Evolutionary conservation across 2,888 invertebrate genomes (phyloP), one percentile per base, ranked within the genome.

Genomic region (Monochamus alternatus): DNA sequence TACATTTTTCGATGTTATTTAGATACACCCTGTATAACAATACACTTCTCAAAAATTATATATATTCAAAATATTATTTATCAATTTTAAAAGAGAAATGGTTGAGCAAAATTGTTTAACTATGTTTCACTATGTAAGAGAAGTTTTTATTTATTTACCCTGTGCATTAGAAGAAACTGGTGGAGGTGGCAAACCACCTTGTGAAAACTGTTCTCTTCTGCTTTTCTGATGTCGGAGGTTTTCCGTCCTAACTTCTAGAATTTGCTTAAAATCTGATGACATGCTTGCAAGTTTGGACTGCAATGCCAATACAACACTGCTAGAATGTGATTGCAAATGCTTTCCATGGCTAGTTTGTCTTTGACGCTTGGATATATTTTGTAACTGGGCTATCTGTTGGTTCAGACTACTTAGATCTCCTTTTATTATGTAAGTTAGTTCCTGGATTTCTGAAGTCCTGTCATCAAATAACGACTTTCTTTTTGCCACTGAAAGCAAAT

Each of bases 231-330:
- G 96, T 88, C 97, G 97, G 87, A 99, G 91, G 90, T 98, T 99
- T 92, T 99, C 98, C 14, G 98, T 98, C 84, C 99, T 92, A 30
- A 98, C 96, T 93, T 99, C 99, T 74, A 99, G 92, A 64, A 99
- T 98, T 90, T 95, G 96, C 90, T 99, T 98, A 88, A 99, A 99
- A 86, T 98, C 97, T 80, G 96, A 97, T 64, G 98, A 98, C 96
- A 99, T 98, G 78, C 94, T 95, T 47, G 98, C 99, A 82, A 99
- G 90, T 88, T 98, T 96, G 1, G 98, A 98, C 90, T 97, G 97
- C 76, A 97, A 89, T 5, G 97, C 95, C 77, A 98, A 92, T 8
- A 98, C 98, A 79, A 98, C 97, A 87, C 96, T 97, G 64, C 96
- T 97, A 74, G 97, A 96, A 92, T 97, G 97, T 81, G 96, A 96